A percentile compares a stretch with the other conserved stretches of the same genome.
These are phyloP conservation scores for Ophioninae sp. DNA, from an alignment of 2,888 invertebrate genomes.

Conservation along the genomic window DNA sequence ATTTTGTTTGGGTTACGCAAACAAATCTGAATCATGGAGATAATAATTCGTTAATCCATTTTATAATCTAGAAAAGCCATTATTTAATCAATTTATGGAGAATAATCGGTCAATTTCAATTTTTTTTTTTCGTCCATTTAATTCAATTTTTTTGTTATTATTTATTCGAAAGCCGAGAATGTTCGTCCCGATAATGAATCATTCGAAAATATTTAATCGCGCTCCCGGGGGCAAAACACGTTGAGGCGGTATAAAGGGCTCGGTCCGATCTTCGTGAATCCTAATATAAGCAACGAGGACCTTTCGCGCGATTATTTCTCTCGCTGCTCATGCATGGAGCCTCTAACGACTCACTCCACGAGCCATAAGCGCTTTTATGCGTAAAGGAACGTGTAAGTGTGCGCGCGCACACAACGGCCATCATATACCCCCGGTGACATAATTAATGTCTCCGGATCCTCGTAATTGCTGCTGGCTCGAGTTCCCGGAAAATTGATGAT, in stretches of 20 bases:
- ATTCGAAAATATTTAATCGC: conserved; percentile 37
- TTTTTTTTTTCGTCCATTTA: neutral
- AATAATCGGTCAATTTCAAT: neutral
- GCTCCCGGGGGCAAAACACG: conserved; percentile 21
- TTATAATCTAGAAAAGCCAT: no score
- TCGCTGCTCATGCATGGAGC: conserved; percentile 23
- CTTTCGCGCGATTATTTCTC: conserved; percentile 52
- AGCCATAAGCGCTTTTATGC: conserved; percentile 6
- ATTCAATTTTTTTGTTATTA: neutral
- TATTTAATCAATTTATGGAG: neutral
- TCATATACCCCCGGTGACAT: conserved; percentile 63
- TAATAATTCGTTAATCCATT: no score
- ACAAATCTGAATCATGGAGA: no score
- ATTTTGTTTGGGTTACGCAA: no score
- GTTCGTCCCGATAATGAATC: conserved; percentile 13
- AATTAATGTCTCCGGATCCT: conserved; percentile 66
- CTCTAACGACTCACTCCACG: conserved; percentile 60
- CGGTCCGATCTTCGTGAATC: neutral
- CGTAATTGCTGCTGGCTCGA: conserved; percentile 65
- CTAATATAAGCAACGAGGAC: conserved; percentile 36
- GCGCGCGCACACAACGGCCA: conserved; percentile 33
- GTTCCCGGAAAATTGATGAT: conserved; percentile 66
- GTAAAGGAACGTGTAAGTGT: conserved; percentile 8
- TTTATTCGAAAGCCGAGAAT: neutral
- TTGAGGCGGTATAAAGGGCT: conserved; percentile 14